A percentile compares a stretch with the other conserved stretches of the same genome.
phyloP scores from a whole-genome alignment of 2,797 vertebrate genomes.

The Netta rufina region DNA sequence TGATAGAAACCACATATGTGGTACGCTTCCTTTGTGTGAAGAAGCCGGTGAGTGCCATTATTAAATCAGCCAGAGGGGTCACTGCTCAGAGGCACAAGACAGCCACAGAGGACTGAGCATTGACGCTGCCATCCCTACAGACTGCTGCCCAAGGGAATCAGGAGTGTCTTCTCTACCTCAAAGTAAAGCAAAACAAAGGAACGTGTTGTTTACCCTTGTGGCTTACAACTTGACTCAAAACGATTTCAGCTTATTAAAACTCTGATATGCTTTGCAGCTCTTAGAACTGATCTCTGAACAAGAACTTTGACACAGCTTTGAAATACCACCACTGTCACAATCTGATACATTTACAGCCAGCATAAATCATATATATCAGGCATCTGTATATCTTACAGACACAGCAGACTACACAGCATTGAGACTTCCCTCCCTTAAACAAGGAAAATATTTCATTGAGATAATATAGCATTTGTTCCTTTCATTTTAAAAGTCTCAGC shows the following conservation, averaged over 20 bases:
- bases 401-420: neutral
- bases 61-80: neutral
- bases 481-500: neutral
- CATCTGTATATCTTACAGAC: neutral
- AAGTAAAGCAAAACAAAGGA: neutral
- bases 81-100: neutral
- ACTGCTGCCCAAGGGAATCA: neutral
- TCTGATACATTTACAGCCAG: neutral
- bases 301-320: neutral
- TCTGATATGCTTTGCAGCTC: neutral
- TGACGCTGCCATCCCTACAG: neutral
- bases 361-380: neutral
- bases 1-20: accelerated
- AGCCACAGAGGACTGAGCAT: neutral
- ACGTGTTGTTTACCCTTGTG: accelerated
- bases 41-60: neutral
- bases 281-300: neutral
- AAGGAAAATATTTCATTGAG: neutral
- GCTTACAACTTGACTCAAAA: neutral
- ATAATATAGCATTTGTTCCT: neutral
- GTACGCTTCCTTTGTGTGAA: neutral
- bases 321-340: neutral
- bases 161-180: neutral
- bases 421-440: neutral
- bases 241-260: neutral